A percentile compares a stretch with the other conserved stretches of the same genome.
phyloP scores from a whole-genome alignment of 2,797 vertebrate species.

The Odontamblyopus lacepedii region DNA sequence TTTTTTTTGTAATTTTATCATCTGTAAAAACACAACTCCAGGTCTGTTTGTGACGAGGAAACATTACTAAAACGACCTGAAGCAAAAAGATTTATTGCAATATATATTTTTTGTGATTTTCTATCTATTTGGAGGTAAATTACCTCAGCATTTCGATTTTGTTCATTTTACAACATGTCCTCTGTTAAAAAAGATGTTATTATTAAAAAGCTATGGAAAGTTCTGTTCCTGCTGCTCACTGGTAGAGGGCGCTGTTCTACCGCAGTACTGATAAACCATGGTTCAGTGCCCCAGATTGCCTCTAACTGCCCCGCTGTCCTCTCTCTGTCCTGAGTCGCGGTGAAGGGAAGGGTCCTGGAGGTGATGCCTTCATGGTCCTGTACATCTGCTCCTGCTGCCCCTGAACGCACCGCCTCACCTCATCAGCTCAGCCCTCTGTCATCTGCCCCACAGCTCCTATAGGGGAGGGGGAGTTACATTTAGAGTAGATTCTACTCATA shows the following conservation, averaged over 20 bases:
- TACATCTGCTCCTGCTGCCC: slow-evolving; percentile 40
- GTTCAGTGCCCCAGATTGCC: slow-evolving; percentile 10
- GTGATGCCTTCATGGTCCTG: slow-evolving; percentile 19
- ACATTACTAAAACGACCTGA: no score
- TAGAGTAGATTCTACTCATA: no score
- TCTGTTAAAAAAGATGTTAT: background rate
- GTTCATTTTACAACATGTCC: no score
- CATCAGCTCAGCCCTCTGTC: slow-evolving; percentile 38
- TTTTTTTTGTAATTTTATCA: no score
- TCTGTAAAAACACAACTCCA: no score
- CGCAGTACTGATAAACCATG: background rate
- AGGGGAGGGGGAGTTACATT: background rate
- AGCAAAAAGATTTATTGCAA: no score
- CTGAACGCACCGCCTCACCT: slow-evolving; percentile 25
- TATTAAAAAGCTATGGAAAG: background rate
- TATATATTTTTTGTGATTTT: no score
- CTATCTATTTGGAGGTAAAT: no score
- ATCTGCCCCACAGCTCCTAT: background rate
- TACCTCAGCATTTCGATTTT: no score
- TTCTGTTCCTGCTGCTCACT: background rate
- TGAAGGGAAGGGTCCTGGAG: slow-evolving; percentile 13
- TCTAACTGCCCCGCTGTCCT: slow-evolving; percentile 19
- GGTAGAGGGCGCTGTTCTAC: background rate
- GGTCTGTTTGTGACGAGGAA: no score
- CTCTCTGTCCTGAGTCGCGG: slow-evolving; percentile 13